These are phyloP conservation scores for Poeciliopsis occidentalis DNA, from an alignment of 2,113 vertebrate species.

Conservation along the genomic window DNA sequence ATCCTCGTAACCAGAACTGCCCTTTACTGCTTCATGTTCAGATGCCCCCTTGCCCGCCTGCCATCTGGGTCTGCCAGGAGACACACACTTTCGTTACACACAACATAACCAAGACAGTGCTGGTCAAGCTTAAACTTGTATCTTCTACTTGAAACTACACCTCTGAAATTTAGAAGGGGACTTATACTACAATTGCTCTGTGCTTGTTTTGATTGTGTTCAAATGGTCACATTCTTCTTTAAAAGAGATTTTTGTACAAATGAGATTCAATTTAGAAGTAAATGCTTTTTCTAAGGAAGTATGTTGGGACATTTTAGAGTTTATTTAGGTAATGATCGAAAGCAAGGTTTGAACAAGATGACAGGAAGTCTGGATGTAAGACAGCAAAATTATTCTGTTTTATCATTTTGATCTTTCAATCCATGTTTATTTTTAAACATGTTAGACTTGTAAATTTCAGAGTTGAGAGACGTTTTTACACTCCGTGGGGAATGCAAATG, in stretches of 20 bases:
- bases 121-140: slow-evolving; percentile 32
- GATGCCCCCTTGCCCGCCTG: slow-evolving; percentile 62
- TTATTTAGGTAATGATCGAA: no score
- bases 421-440: neutral
- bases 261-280: neutral
- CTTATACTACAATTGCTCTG: neutral
- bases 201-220: neutral
- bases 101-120: slow-evolving; percentile 9
- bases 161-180: slow-evolving; percentile 57
- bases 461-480: neutral
- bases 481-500: neutral
- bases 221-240: neutral
- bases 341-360: no score
- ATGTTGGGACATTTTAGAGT: no score
- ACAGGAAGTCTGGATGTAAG: no score
- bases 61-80: slow-evolving; percentile 70
- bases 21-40: slow-evolving; percentile 71
- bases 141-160: slow-evolving; percentile 27
- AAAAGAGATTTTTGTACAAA: neutral
- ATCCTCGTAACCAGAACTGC: slow-evolving; percentile 75
- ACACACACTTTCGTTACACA: slow-evolving; percentile 24
- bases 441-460: neutral
- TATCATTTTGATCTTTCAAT: neutral
- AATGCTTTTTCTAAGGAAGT: neutral
- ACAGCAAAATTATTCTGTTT: neutral